Percentiles rank a stretch among this genome's conserved stretches.
These are phyloP conservation scores for Capricornis sumatraensis DNA, from an alignment of 2,113 vertebrate genomes.

Conservation along the genomic window DNA sequence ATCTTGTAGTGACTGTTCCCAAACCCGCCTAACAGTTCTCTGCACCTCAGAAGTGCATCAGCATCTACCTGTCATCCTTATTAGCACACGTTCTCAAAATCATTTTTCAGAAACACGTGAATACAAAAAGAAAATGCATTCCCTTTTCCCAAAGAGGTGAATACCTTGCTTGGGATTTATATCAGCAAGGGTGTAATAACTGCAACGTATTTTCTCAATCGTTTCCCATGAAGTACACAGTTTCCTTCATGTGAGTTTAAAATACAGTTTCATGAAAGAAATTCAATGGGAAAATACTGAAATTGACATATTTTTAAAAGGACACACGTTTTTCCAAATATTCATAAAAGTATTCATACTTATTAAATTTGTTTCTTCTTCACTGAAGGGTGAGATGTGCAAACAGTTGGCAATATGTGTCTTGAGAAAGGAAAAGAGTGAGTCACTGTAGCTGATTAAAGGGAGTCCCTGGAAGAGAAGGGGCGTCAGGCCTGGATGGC, in stretches of 20 bases:
- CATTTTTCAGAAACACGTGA: neutral
- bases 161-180: neutral
- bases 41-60: neutral
- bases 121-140: neutral
- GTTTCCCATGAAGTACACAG: neutral
- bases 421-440: neutral
- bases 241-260: neutral
- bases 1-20: neutral
- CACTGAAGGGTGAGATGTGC: neutral
- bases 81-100: neutral
- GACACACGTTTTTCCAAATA: neutral
- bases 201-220: neutral
- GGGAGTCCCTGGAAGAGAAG: neutral
- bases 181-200: neutral
- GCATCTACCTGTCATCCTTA: neutral
- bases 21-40: neutral
- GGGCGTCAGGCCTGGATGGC: neutral
- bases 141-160: neutral
- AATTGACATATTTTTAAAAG: neutral
- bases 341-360: neutral
- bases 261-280: neutral
- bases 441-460: neutral
- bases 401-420: neutral
- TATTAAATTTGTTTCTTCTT: neutral
- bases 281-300: neutral